Conservation (phyloP, 2,113 vertebrate genomes). For the Heterocephalus glaber region DNA sequence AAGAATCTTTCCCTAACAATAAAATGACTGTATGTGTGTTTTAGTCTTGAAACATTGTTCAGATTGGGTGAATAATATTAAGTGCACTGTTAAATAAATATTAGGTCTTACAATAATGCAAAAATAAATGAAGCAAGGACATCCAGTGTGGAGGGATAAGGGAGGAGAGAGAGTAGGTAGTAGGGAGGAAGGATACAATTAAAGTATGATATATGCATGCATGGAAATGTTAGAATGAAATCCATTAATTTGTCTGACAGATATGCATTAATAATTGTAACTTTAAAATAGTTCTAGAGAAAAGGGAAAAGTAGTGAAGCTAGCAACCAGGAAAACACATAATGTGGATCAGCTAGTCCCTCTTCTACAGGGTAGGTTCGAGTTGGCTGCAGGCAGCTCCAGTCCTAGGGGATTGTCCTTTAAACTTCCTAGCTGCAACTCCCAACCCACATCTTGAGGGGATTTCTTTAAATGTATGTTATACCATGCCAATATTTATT, state of each 20-base stretch:
- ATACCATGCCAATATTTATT: neutral
- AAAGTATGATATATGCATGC: neutral
- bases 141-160: neutral
- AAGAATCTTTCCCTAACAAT: neutral
- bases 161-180: neutral
- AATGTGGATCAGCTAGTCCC: accelerated
- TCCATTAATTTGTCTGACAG: neutral
- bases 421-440: neutral
- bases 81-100: neutral
- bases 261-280: neutral
- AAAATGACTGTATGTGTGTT: neutral
- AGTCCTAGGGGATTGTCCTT: neutral
- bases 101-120: neutral
- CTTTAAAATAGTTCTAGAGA: neutral
- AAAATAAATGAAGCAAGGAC: neutral
- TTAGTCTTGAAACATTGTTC: neutral
- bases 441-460: neutral
- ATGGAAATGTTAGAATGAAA: neutral
- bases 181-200: neutral
- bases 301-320: neutral
- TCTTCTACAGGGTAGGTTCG: accelerated
- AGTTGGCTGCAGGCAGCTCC: accelerated
- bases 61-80: neutral
- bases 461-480: neutral
- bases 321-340: neutral